phyloP scores from a whole-genome alignment of 2,797 vertebrate species.

The Alectoris magna region DNA sequence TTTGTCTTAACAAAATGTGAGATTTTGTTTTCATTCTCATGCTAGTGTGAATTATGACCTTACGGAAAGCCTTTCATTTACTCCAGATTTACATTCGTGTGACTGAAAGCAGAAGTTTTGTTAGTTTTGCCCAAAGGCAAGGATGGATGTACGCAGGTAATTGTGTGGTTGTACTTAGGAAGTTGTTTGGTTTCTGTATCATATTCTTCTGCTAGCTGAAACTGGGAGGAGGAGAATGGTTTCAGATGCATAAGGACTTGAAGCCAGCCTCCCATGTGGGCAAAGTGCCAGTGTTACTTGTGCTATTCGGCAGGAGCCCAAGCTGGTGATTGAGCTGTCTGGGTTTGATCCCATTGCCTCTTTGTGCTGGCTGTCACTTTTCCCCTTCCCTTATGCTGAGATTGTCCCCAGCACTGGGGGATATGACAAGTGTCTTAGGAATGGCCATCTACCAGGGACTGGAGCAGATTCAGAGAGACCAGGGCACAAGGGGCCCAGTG shows the following conservation, averaged over 20 bases:
- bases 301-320: background rate
- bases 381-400: background rate
- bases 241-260: background rate
- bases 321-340: background rate
- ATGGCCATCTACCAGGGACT: background rate
- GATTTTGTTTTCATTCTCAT: background rate
- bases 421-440: rapidly evolving
- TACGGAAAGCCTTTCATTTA: background rate
- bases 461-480: background rate
- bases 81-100: rapidly evolving
- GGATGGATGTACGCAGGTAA: background rate
- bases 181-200: background rate
- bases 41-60: background rate
- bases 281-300: background rate
- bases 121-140: background rate
- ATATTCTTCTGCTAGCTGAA: background rate
- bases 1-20: background rate
- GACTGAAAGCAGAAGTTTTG: background rate
- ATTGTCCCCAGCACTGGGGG: background rate
- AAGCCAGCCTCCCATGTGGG: background rate
- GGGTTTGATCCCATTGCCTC: background rate
- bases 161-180: background rate
- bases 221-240: background rate
- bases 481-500: background rate
- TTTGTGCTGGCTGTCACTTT: constrained; percentile 4